A percentile compares a stretch with the other conserved stretches of the same genome.
Conservation (phyloP, 2,113 vertebrate genomes). For the Dendrocopos noguchii region DNA sequence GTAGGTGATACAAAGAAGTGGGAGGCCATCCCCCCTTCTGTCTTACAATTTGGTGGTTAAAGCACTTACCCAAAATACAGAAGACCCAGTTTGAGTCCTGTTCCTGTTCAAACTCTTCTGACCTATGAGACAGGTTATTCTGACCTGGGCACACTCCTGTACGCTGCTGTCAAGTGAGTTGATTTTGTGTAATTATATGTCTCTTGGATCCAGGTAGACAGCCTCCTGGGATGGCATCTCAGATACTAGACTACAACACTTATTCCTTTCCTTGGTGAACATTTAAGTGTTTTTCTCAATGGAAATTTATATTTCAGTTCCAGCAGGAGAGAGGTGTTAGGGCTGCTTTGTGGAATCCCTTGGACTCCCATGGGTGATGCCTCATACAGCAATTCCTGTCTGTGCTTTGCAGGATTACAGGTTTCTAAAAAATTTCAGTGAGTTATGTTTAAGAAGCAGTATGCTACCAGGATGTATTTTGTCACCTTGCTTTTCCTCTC, state of each 20-base stretch:
- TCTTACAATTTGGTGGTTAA: not conserved
- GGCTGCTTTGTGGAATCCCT: not conserved
- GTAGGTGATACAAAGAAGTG: not conserved
- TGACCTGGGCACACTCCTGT: not conserved
- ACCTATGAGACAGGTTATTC: not conserved
- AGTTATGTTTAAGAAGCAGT: not conserved
- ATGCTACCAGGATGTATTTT: not conserved
- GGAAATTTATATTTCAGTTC: accelerated
- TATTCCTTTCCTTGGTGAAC: not conserved
- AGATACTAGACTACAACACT: not conserved
- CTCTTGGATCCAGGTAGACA: not conserved
- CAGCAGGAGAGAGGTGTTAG: not conserved
- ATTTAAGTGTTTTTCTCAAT: not conserved
- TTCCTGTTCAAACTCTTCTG: not conserved
- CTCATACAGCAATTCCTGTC: not conserved
- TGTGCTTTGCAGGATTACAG: accelerated
- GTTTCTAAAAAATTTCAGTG: not conserved
- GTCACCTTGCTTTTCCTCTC: not conserved
- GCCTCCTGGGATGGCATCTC: not conserved
- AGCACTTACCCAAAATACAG: not conserved
- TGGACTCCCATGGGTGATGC: not conserved
- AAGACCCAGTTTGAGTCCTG: accelerated
- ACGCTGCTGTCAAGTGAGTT: not conserved
- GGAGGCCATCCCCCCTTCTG: not conserved
- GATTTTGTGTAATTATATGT: not conserved